Evolutionary conservation across 2,113 vertebrate genomes (phyloP), one percentile per base, ranked within the genome.

Genomic region (Cyphomyrus plagiostoma): DNA sequence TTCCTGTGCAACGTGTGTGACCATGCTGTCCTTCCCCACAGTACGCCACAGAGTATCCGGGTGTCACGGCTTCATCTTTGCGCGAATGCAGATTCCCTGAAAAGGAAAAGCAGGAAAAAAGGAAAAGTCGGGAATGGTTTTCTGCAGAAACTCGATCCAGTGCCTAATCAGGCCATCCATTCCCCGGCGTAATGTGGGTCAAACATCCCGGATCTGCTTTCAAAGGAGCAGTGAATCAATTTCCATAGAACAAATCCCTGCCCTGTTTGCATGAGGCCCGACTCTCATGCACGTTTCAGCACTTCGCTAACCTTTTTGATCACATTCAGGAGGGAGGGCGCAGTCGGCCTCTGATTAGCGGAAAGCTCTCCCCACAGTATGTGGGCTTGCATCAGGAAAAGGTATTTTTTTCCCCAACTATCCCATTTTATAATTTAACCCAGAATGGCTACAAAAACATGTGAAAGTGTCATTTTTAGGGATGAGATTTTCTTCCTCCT

Each of bases 301-400:
- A 13, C 86, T 88, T 45, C 35, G n/a, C 58, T 21, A 77, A 87
- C 62, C 87, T 87, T 87, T 90, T 88, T 92, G 90, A 91, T 92
- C 90, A 91, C 82, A 48, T 49, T 23, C 70, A 11, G 88, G 74
- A 89, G 90, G 53, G 87, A 30, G 62, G 87, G 77, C 86, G 86
- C 46, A 91, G 90, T 92, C 90, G 91, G 88, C 89, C 90, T 92
- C 91, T 92, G 92, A 92, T 92, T 92, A 92, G 91, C 82, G 88
- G 92, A 92, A 92, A 89, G 90, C 89, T 26, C 30, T 87, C 49
- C 30, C 30, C 2, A 30, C 50, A 30, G 50, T 56, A 87, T 87
- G 23, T 56, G 48, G 85, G 49, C 17, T 35, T 1, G 50, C 85
- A 21, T 50, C 50, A 56, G 85, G 85, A 87, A 87, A 87, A 35